Conservation (phyloP, 1,140 invertebrate species). For the Lasioglossum albipes region DNA sequence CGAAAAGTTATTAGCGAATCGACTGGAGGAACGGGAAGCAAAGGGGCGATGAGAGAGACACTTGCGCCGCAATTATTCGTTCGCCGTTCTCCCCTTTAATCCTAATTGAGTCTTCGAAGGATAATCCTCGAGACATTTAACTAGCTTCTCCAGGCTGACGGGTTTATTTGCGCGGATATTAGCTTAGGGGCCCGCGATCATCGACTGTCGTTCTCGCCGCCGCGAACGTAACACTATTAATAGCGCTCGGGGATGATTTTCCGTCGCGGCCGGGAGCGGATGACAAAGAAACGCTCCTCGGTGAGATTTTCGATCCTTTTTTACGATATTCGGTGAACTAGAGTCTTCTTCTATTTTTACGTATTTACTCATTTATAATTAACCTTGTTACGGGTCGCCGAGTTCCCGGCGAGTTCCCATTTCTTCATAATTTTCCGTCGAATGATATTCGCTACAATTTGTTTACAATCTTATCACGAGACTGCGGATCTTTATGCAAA, state of each 20-base stretch:
- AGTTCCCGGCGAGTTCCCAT: no score
- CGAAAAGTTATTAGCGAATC: not conserved
- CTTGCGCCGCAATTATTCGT: constrained; percentile 17
- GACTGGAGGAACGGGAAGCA: not conserved
- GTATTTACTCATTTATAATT: no score
- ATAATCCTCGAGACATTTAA: constrained; percentile 40
- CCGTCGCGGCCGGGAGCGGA: not conserved
- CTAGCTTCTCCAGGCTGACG: constrained; percentile 20
- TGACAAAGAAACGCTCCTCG: not conserved
- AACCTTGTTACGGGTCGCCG: no score
- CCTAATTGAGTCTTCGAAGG: constrained; percentile 25
- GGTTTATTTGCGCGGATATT: constrained; percentile 37
- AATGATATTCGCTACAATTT: no score
- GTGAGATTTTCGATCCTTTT: no score
- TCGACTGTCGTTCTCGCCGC: not conserved
- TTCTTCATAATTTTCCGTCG: no score
- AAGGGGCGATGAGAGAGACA: not conserved
- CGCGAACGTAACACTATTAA: not conserved
- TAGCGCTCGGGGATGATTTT: not conserved
- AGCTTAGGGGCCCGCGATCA: constrained; percentile 4
- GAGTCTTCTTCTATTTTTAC: no score
- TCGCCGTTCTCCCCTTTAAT: constrained; percentile 12
- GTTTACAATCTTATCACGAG: no score
- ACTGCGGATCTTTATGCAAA: no score
- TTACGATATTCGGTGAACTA: no score